Percentiles rank a stretch among this genome's conserved stretches.
Conservation (phyloP, 1,140 invertebrate species). For the Drosophila lacertosa region DNA sequence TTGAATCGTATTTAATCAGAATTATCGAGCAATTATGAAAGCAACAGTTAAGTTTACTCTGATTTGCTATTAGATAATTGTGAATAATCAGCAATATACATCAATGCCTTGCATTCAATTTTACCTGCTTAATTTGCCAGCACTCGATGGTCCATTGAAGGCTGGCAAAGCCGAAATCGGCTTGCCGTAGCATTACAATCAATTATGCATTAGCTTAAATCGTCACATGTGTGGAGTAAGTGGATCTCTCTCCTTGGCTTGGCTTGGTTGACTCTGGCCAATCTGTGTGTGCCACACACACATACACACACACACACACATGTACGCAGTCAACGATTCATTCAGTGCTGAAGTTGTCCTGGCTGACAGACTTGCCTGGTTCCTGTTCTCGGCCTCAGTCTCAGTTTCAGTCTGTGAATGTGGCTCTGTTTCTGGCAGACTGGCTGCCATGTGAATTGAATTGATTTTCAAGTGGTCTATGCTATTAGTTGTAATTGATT, state of each 20-base stretch:
- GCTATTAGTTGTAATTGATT: slow-evolving; percentile 74
- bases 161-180: slow-evolving; percentile 49
- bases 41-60: too few relatives aligned
- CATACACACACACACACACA: slow-evolving; percentile 7
- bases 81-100: slow-evolving; percentile 30
- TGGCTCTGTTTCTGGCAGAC: slow-evolving; percentile 40
- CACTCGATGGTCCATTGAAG: slow-evolving; percentile 20
- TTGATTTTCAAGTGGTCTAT: slow-evolving; percentile 71
- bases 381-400: slow-evolving; percentile 1
- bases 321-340: slow-evolving; percentile 31
- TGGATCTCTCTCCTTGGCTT: slow-evolving; percentile 13
- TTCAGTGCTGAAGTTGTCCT: slow-evolving; percentile 51
- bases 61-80: slow-evolving; percentile 22
- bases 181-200: slow-evolving; percentile 59
- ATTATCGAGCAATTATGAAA: too few relatives aligned
- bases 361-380: slow-evolving; percentile 20
- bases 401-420: neutral
- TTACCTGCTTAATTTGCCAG: slow-evolving; percentile 54
- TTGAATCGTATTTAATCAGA: too few relatives aligned
- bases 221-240: slow-evolving; percentile 52
- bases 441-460: slow-evolving; percentile 65
- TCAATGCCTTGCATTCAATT: slow-evolving; percentile 27
- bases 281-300: slow-evolving; percentile 24
- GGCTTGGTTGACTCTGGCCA: slow-evolving; percentile 19
- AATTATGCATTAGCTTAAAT: slow-evolving; percentile 70